A percentile compares a stretch with the other conserved stretches of the same genome.
Conservation (phyloP, 2,797 vertebrate species). For the Ctenochaetus hawaiiensis region DNA sequence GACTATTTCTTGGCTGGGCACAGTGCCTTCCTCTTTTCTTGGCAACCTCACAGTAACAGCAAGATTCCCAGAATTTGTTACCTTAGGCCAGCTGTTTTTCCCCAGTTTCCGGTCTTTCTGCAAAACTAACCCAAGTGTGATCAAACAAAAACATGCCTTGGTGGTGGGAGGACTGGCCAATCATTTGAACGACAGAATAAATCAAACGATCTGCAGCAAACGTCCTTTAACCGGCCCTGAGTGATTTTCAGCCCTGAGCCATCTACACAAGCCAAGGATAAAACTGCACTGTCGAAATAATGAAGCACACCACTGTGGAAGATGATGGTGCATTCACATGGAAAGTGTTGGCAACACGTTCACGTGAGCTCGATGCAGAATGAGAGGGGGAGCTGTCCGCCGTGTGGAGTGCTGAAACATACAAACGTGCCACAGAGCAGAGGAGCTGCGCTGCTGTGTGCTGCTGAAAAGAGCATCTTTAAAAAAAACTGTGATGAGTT, state of each 20-base stretch:
- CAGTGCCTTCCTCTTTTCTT: too few species aligned
- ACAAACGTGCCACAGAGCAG: background rate
- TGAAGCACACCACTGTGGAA: background rate
- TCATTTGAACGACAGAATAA: slow-evolving; percentile 4
- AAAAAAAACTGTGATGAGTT: too few species aligned
- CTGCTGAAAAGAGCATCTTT: slow-evolving; percentile 54
- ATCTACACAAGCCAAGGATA: background rate
- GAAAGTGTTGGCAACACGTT: background rate
- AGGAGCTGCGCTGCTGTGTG: slow-evolving; percentile 48
- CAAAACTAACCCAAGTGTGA: too few species aligned
- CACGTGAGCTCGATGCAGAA: slow-evolving; percentile 25
- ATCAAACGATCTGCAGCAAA: slow-evolving; percentile 24
- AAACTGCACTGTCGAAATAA: slow-evolving; percentile 52
- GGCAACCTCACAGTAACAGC: too few species aligned
- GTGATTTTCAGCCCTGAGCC: background rate
- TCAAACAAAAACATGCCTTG: too few species aligned
- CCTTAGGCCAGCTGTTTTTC: too few species aligned
- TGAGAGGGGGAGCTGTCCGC: slow-evolving; percentile 44
- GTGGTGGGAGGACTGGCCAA: too few species aligned
- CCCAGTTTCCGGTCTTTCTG: too few species aligned
- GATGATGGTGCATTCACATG: slow-evolving; percentile 16
- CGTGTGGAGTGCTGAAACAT: slow-evolving; percentile 53
- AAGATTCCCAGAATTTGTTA: too few species aligned
- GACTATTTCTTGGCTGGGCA: too few species aligned
- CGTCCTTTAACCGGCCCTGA: slow-evolving; percentile 6